A percentile compares a stretch with the other conserved stretches of the same genome.
Evolutionary conservation across 2,888 invertebrate genomes (phyloP).

Genomic region (Mesorhabditis belari): DNA sequence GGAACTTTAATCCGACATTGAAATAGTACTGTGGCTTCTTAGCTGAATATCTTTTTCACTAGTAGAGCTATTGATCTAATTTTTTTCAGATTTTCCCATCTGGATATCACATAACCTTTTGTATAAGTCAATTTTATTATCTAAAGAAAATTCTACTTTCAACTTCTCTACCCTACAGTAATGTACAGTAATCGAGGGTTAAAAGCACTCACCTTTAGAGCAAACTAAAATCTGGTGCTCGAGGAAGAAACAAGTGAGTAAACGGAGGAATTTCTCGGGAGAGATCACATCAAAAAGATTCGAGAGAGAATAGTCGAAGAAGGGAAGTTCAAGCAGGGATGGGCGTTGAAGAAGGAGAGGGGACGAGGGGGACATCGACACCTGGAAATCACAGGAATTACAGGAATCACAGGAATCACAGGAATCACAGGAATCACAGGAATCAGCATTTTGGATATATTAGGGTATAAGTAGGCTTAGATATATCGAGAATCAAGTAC

Average conservation of each 20-base stretch:
- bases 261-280: conserved; percentile 75
- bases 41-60: no score
- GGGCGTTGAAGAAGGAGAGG: conserved; percentile 47
- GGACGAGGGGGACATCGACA: conserved; percentile 38
- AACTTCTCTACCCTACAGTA: no score
- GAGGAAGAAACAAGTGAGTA: conserved; percentile 86
- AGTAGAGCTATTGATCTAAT: no score
- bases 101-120: background rate
- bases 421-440: no score
- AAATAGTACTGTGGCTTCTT: no score
- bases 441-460: no score
- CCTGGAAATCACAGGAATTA: no score
- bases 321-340: conserved; percentile 72
- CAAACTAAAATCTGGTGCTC: conserved; percentile 93
- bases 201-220: conserved; percentile 76
- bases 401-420: no score
- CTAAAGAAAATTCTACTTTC: no score
- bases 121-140: background rate
- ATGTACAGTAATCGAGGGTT: no score
- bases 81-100: no score
- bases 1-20: no score
- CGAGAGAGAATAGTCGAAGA: conserved; percentile 84
- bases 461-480: background rate
- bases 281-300: conserved; percentile 65
- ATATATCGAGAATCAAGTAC: background rate